phyloP scores from a whole-genome alignment of 2,888 invertebrate species.

The Nomada flava region DNA sequence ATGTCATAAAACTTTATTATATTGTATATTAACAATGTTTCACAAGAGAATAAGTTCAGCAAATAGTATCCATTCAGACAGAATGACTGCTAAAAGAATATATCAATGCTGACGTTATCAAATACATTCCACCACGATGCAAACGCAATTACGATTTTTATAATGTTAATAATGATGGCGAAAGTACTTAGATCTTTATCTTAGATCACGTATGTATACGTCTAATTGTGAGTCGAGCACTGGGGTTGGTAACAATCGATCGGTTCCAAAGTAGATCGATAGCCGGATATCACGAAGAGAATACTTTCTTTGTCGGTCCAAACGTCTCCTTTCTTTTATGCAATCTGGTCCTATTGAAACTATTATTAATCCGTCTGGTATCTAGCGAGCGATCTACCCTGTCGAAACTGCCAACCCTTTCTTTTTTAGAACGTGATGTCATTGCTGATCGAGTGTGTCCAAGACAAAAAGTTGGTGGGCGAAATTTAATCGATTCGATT shows the following conservation, averaged over 20 bases:
- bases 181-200: conserved; percentile 28
- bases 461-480: too few relatives aligned
- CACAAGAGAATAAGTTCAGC: too few relatives aligned
- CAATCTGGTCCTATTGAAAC: background rate
- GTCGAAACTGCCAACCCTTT: conserved; percentile 27
- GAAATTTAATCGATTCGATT: conserved; percentile 19
- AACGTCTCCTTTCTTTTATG: conserved; percentile 2
- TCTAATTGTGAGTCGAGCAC: background rate
- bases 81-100: too few relatives aligned
- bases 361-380: conserved; percentile 34
- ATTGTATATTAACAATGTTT: too few relatives aligned
- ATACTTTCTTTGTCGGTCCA: conserved; percentile 16
- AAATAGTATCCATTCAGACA: too few relatives aligned
- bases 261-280: conserved; percentile 20
- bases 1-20: too few relatives aligned
- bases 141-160: background rate
- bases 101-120: too few relatives aligned
- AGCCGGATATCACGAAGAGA: conserved; percentile 26
- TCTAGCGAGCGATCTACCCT: conserved; percentile 23
- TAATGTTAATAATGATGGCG: conserved; percentile 1
- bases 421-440: conserved; percentile 14
- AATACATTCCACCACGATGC: too few relatives aligned
- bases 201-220: background rate
- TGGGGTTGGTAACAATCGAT: conserved; percentile 18
- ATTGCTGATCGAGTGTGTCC: background rate